Conservation (phyloP, 2,113 vertebrate genomes). For the Euleptes europaea region DNA sequence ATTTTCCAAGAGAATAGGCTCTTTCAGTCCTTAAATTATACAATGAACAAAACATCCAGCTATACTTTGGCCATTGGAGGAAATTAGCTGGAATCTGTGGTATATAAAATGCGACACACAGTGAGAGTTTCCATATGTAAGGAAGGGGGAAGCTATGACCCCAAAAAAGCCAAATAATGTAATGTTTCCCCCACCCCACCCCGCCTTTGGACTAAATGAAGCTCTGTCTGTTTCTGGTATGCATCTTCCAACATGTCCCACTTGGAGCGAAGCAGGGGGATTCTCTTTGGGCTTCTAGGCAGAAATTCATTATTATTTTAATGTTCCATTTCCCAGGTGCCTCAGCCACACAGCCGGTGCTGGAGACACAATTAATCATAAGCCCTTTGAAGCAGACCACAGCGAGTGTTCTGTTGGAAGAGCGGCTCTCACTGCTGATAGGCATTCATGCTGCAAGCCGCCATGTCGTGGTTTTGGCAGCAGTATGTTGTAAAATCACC, state of each 20-base stretch:
- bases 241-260: slow-evolving; percentile 43
- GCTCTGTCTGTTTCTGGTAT: slow-evolving; percentile 33
- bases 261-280: neutral
- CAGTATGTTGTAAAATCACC: neutral
- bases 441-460: neutral
- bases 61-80: neutral
- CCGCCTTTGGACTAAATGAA: slow-evolving; percentile 45
- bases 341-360: neutral
- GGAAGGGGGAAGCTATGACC: slow-evolving; percentile 32
- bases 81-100: slow-evolving; percentile 21
- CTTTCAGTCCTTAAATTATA: slow-evolving; percentile 24
- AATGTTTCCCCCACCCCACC: slow-evolving; percentile 33
- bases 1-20: neutral
- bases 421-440: fast-evolving
- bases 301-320: slow-evolving; percentile 30
- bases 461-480: neutral
- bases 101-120: slow-evolving; percentile 5
- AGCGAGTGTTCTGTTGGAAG: neutral
- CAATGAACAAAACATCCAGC: slow-evolving; percentile 32
- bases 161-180: slow-evolving; percentile 23
- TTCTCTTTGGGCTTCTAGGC: neutral
- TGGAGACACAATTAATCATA: slow-evolving; percentile 13
- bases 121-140: slow-evolving; percentile 36
- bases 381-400: slow-evolving; percentile 24
- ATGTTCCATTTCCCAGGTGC: slow-evolving; percentile 5